These are phyloP conservation scores for Lonchura striata DNA, from an alignment of 2,113 vertebrate species.

Conservation along the genomic window DNA sequence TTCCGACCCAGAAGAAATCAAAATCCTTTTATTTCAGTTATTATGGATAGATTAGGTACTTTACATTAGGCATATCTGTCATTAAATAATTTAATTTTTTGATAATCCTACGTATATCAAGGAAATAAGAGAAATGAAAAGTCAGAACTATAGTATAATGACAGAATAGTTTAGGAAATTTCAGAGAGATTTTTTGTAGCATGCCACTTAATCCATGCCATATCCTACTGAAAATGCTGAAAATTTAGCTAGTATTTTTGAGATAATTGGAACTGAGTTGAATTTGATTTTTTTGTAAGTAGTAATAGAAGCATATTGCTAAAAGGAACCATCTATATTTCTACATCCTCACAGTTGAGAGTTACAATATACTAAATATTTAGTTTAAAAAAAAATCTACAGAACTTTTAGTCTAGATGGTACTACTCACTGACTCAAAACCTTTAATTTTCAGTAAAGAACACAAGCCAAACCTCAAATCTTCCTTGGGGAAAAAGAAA, in stretches of 20 bases:
- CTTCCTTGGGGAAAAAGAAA: not conserved
- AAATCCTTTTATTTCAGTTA: not conserved
- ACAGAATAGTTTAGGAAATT: not conserved
- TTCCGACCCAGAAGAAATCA: not conserved
- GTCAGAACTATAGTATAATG: not conserved
- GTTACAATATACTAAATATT: not conserved
- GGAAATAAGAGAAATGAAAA: not conserved
- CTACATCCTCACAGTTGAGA: not conserved
- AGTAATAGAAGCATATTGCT: not conserved
- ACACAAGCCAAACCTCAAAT: not conserved
- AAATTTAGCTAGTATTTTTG: not conserved
- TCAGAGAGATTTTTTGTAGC: not conserved
- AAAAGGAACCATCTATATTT: not conserved
- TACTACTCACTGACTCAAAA: not conserved
- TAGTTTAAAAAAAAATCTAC: not conserved
- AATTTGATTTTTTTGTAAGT: not conserved
- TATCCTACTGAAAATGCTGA: not conserved
- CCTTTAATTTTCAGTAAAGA: not conserved
- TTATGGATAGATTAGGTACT: not conserved
- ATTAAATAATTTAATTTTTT: not conserved
- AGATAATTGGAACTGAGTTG: not conserved
- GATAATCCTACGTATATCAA: not conserved
- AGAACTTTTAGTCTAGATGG: not conserved
- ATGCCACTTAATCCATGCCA: not conserved
- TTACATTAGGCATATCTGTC: not conserved